Conservation (phyloP, 2,113 vertebrate genomes). For the Salvelinus alpinus region DNA sequence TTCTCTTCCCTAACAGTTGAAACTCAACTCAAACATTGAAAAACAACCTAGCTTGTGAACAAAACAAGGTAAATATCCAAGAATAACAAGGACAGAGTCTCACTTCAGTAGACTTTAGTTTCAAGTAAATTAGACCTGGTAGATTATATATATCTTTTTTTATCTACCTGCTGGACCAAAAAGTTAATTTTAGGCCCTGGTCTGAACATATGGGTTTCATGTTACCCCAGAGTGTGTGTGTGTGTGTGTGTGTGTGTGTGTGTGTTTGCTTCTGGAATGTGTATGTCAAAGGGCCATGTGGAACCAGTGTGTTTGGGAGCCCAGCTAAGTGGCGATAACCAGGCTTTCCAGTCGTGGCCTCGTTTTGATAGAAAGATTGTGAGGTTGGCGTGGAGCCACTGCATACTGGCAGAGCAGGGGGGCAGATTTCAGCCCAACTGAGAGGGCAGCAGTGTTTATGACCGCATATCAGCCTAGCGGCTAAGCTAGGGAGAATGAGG, state of each 20-base stretch:
- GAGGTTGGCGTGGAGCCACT: neutral
- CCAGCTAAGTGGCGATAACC: neutral
- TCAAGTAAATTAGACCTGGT: too few species aligned
- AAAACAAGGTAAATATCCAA: too few species aligned
- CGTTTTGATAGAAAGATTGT: neutral
- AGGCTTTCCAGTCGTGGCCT: neutral
- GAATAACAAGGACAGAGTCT: too few species aligned
- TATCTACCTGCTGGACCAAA: too few species aligned
- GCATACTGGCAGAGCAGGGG: slow-evolving; percentile 2
- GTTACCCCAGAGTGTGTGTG: neutral
- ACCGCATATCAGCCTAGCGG: too few species aligned
- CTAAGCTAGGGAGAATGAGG: neutral
- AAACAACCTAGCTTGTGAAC: too few species aligned
- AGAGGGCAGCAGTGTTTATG: neutral
- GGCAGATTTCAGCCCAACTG: neutral
- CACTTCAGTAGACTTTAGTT: too few species aligned
- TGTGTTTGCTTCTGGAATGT: neutral
- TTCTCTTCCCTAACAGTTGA: too few species aligned
- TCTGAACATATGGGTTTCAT: neutral
- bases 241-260: neutral
- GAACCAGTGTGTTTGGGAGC: neutral
- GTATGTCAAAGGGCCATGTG: slow-evolving; percentile 3
- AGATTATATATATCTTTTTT: too few species aligned
- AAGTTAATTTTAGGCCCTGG: too few species aligned
- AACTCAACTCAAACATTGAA: too few species aligned